phyloP scores from a whole-genome alignment of 2,888 invertebrate genomes.

The Lithophane socia region DNA sequence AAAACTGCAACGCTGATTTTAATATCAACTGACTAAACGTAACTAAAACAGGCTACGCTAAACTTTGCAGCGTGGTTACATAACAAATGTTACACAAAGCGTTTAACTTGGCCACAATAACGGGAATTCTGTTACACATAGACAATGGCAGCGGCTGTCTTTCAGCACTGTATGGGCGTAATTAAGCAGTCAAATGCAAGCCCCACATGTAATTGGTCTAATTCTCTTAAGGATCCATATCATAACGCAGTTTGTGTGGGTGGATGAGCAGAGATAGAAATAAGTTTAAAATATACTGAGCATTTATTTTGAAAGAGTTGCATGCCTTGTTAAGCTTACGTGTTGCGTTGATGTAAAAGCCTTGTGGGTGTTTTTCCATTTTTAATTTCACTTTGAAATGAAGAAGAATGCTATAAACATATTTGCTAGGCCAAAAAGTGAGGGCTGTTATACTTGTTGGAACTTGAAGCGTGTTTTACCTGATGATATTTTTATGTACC shows the following conservation, averaged over 20 bases:
- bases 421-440: neutral
- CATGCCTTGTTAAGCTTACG: neutral
- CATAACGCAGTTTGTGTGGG: conserved; percentile 24
- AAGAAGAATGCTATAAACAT: neutral
- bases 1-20: neutral
- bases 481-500: neutral
- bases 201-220: conserved; percentile 43
- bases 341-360: neutral
- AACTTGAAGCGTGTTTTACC: neutral
- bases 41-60: neutral
- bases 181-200: conserved; percentile 78
- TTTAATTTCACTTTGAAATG: neutral
- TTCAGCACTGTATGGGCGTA: conserved; percentile 72
- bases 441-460: neutral
- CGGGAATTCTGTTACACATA: conserved; percentile 57
- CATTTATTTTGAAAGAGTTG: conserved; percentile 4
- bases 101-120: conserved; percentile 44
- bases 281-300: conserved; percentile 10
- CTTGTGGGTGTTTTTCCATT: neutral
- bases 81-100: conserved; percentile 7
- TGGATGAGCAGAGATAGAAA: conserved; percentile 8
- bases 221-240: conserved; percentile 34
- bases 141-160: conserved; percentile 68
- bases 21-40: neutral
- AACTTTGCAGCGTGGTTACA: neutral